Base-by-base conservation (phyloP, 2,888 invertebrate genomes). In the Polylopha cassiicola region DNA sequence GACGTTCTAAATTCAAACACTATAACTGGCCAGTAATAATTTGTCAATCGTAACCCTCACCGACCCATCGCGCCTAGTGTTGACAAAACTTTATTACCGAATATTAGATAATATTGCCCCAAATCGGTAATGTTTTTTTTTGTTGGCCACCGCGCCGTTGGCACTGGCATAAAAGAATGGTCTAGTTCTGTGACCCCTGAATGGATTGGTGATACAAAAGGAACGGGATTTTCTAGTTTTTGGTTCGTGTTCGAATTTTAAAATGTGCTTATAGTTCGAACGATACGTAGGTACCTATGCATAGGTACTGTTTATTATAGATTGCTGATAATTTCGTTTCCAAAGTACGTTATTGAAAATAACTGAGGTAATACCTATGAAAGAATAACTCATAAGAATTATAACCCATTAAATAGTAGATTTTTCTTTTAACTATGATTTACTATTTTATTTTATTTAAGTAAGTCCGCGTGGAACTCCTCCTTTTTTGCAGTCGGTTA, bases 81-180 rank as follows among this genome's bases (percentile, higher is more conserved):
- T 85, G 78, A 82, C 85, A 80, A 85, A 85, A 84, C 84, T 81
- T 55, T 81, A 81, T 82, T 78, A 85, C 85, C 85, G 73, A 79
- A 78, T 70, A 85, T 80, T 76, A 65, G 73, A 79, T 80, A 85
- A 85, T 81, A 82, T 84, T 81, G 69, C 66, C 65, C 75, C 65
- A 72, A 76, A 68, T 66, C 71, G 68, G 62, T 63, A 69, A 74
- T 76, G 65, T 62, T 65, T 65, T 65, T 68, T 79, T 73, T 79
- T 67, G 73, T 50, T 55, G 50, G 61, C 68, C 71, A 70, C 73
- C 73, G 70, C 74, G 69, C 73, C 62, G 66, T 63, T 63, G 67
- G 59, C 51, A 61, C 63, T 44, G 36, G 42, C 28, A 56, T 58
- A 74, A 72, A 58, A 50, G 65, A 63, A 50, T 74, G 78, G 73